phyloP scores from a whole-genome alignment of 2,113 vertebrate species.

The Heliornis fulica region DNA sequence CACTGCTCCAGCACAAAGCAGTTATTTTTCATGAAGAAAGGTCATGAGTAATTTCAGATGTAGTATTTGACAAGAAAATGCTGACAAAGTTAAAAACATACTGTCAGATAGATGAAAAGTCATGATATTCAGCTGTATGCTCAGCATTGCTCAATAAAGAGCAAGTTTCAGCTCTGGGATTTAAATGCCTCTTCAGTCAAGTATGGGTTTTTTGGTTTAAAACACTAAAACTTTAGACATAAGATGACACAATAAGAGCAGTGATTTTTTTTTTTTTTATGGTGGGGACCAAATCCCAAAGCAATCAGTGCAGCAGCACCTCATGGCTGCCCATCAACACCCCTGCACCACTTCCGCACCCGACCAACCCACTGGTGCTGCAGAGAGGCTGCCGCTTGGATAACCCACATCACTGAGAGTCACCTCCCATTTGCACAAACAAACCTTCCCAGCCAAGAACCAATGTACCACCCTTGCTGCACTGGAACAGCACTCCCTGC shows the following conservation, averaged over 20 bases:
- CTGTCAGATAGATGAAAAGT: slow-evolving; percentile 15
- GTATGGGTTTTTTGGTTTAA: not conserved
- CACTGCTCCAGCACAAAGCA: not conserved
- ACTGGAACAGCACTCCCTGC: not conserved
- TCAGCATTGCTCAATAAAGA: not conserved
- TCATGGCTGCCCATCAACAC: not conserved
- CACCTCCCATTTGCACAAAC: not conserved
- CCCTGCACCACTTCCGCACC: not conserved
- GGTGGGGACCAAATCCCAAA: not conserved
- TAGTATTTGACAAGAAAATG: not conserved
- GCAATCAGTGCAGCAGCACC: not conserved
- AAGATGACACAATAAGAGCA: not conserved
- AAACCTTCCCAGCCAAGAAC: not conserved
- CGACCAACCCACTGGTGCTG: rapidly evolving
- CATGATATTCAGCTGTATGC: not conserved
- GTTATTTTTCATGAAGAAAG: not conserved
- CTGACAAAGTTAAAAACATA: not conserved
- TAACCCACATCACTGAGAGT: not conserved
- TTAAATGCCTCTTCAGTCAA: not conserved
- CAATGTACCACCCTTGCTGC: not conserved
- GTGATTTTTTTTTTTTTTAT: not conserved
- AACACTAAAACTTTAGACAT: not conserved
- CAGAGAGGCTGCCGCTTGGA: not conserved
- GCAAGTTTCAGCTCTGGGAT: not conserved
- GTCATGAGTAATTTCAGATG: not conserved